These are phyloP conservation scores for Bombycilla garrulus DNA, from an alignment of 2,113 vertebrate genomes.

Conservation along the genomic window DNA sequence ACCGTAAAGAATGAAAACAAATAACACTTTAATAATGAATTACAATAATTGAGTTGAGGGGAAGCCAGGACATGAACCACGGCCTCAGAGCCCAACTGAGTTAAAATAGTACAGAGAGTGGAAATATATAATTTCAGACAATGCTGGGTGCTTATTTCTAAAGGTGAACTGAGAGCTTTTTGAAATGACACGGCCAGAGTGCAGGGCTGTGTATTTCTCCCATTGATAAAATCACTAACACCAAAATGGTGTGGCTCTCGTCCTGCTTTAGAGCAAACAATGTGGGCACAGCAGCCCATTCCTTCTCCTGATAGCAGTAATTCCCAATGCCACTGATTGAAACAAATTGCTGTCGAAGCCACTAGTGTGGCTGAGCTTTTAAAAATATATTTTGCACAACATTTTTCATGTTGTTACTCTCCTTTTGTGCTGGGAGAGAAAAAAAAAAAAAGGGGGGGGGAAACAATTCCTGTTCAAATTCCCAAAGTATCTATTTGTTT, in stretches of 20 bases:
- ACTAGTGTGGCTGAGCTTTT: background rate
- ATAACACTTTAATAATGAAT: conserved; percentile 58
- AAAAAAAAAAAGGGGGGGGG: background rate
- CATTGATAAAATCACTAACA: conserved; percentile 28
- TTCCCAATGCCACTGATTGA: conserved; percentile 4
- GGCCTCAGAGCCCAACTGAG: background rate
- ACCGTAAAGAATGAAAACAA: conserved; percentile 25
- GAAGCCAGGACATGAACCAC: background rate
- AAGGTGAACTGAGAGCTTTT: conserved; percentile 36
- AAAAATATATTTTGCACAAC: background rate
- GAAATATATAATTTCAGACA: conserved; percentile 41
- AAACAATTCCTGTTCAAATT: background rate
- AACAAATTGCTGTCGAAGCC: background rate
- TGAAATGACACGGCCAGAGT: background rate
- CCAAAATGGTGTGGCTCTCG: background rate
- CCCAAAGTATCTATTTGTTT: background rate
- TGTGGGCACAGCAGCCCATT: background rate
- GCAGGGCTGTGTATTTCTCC: conserved; percentile 8
- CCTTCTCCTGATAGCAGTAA: conserved; percentile 13
- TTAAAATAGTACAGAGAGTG: background rate
- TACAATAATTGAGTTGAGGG: background rate
- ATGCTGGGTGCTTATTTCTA: conserved; percentile 17
- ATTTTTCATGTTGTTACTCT: background rate
- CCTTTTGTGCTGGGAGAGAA: background rate
- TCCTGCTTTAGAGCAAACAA: conserved; percentile 31